These are phyloP conservation scores for Oncorhynchus nerka DNA, from an alignment of 2,113 vertebrate genomes.

Conservation along the genomic window DNA sequence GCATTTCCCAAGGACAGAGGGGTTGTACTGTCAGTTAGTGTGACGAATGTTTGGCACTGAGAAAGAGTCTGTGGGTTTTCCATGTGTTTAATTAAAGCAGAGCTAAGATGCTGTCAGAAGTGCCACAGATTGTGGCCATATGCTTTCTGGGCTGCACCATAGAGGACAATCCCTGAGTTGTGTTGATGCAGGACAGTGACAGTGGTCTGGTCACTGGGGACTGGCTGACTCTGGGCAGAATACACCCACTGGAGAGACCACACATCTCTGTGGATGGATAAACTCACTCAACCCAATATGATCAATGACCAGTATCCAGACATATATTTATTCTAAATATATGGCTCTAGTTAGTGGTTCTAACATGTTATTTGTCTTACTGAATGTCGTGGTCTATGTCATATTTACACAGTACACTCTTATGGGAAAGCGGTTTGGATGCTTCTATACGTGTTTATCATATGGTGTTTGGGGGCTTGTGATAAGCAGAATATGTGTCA, in stretches of 20 bases:
- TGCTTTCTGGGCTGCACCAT: conserved; percentile 40
- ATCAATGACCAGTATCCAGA: no score
- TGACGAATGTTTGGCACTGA: background rate
- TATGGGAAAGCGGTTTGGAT: background rate
- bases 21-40: background rate
- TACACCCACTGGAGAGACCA: no score
- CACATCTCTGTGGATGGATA: background rate
- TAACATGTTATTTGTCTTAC: no score
- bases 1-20: background rate
- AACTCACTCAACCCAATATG: background rate
- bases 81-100: conserved; percentile 61
- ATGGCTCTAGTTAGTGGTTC: no score
- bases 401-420: no score
- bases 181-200: conserved; percentile 38
- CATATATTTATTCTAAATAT: background rate
- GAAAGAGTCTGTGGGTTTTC: conserved; percentile 23
- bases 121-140: conserved; percentile 64
- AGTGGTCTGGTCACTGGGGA: conserved; percentile 11
- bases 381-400: background rate
- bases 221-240: no score
- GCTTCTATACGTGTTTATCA: background rate
- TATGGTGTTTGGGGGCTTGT: background rate
- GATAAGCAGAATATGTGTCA: background rate
- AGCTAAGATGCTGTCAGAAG: conserved; percentile 26
- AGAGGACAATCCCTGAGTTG: conserved; percentile 42